A percentile compares a stretch with the other conserved stretches of the same genome.
phyloP scores from a whole-genome alignment of 2,113 vertebrate species.

The Galemys pyrenaicus region DNA sequence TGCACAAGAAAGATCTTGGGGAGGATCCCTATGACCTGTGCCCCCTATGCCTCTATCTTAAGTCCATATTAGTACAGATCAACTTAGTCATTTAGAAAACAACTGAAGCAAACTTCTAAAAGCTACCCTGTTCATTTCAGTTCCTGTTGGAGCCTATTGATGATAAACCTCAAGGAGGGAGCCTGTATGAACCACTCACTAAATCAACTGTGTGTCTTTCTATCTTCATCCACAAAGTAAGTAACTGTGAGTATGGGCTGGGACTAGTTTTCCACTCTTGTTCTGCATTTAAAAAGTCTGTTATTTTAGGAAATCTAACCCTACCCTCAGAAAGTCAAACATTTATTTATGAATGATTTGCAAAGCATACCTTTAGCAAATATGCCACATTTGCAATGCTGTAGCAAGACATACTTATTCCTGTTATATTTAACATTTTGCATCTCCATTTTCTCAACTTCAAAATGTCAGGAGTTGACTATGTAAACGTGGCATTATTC shows the following conservation, averaged over 20 bases:
- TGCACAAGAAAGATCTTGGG: neutral
- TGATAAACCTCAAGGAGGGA: neutral
- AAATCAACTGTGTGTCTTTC: neutral
- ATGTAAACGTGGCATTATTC: neutral
- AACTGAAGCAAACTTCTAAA: neutral
- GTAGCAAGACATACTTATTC: neutral
- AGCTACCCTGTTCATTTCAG: fast-evolving
- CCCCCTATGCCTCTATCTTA: neutral
- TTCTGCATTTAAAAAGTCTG: neutral
- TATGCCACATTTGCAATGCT: neutral
- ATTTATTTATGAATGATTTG: neutral
- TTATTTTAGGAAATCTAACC: neutral
- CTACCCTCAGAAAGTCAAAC: neutral
- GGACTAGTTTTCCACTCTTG: neutral
- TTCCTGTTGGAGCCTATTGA: neutral
- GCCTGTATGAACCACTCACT: neutral
- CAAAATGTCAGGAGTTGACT: neutral
- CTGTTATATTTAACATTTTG: neutral
- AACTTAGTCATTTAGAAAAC: neutral
- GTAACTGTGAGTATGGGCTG: neutral
- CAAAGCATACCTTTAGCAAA: neutral
- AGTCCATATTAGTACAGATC: neutral
- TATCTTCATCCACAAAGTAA: neutral
- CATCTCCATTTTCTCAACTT: neutral
- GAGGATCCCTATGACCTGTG: too few species aligned